phyloP scores from a whole-genome alignment of 2,113 vertebrate species.

The Brevimyrus niger region DNA sequence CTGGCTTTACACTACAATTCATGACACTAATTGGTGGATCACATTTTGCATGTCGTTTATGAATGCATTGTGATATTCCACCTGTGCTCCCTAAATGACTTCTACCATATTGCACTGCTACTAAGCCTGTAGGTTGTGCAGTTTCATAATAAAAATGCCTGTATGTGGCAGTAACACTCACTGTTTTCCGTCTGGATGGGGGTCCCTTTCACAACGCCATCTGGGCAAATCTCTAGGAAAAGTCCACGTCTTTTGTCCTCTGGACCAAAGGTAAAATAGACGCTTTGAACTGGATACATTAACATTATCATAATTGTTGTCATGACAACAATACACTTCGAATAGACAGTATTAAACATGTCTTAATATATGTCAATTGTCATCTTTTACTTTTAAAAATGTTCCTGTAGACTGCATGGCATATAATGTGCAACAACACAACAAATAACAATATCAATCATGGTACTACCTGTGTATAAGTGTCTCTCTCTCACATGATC shows the following conservation, averaged over 20 bases:
- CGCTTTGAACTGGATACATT: neutral
- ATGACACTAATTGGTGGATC: neutral
- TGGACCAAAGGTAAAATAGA: constrained; percentile 27
- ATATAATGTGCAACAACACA: neutral
- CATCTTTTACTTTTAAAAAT: neutral
- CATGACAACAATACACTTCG: neutral
- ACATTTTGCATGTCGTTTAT: neutral
- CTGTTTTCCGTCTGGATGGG: constrained; percentile 40
- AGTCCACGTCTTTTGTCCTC: constrained; percentile 53
- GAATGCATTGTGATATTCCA: neutral
- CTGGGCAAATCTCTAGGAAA: constrained; percentile 53
- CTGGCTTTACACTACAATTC: neutral
- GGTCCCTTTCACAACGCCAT: constrained; percentile 53
- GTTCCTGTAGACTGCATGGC: neutral
- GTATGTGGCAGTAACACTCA: constrained; percentile 34
- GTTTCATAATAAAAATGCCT: neutral
- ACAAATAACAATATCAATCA: neutral
- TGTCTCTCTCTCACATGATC: constrained; percentile 51
- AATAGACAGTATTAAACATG: too few species aligned
- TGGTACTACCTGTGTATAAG: constrained; percentile 59
- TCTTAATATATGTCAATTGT: neutral
- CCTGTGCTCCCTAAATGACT: neutral
- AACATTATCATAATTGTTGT: neutral
- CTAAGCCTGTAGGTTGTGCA: neutral
- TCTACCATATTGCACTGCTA: neutral